Conservation (phyloP, 2,113 vertebrate species). For the Silurus glanis region DNA sequence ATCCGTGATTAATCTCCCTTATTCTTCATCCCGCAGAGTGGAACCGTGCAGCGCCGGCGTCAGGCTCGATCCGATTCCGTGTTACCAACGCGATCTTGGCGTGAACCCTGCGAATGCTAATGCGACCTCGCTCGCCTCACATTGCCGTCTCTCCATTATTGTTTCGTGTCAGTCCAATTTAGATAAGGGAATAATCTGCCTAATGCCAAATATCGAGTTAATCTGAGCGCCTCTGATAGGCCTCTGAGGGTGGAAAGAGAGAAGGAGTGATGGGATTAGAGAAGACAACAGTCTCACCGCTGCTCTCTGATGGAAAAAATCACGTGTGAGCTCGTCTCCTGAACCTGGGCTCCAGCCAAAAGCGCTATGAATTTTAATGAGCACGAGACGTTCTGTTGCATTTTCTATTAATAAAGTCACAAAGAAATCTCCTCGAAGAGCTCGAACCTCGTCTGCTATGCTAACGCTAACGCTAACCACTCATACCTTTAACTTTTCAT, state of each 20-base stretch:
- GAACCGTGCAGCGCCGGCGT: neutral
- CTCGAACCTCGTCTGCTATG: neutral
- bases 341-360: neutral
- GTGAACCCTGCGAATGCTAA: conserved; percentile 3
- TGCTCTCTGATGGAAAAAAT: conserved; percentile 7
- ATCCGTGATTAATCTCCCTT: neutral
- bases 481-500: conserved; percentile 4
- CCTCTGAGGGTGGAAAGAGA: neutral
- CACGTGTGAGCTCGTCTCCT: neutral
- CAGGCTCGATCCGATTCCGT: neutral
- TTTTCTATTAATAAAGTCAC: conserved; percentile 20
- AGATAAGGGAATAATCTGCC: conserved; percentile 43
- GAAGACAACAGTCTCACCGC: neutral
- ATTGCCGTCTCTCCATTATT: conserved; percentile 16
- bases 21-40: neutral
- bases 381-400: neutral
- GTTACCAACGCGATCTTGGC: neutral
- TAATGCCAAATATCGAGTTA: conserved; percentile 24
- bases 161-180: conserved; percentile 39
- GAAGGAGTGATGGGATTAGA: conserved; percentile 34
- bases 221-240: conserved; percentile 37
- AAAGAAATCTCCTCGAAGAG: neutral
- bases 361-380: conserved; percentile 28
- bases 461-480: neutral
- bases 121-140: neutral